These are phyloP conservation scores for Calephelis nemesis DNA, from an alignment of 1,140 invertebrate genomes.

Conservation along the genomic window DNA sequence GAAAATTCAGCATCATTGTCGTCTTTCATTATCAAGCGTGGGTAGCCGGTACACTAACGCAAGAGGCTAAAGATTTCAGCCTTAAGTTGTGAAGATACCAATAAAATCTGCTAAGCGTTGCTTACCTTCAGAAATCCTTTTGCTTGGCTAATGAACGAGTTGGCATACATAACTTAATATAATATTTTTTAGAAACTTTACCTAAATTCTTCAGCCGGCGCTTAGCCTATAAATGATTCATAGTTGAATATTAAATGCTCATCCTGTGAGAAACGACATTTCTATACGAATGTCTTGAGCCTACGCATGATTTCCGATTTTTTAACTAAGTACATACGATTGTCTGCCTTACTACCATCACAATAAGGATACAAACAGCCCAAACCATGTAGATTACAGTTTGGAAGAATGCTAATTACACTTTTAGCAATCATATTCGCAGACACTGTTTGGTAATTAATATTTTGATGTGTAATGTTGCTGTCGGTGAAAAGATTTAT, in stretches of 20 bases:
- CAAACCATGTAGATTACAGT: neutral
- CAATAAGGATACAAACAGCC: neutral
- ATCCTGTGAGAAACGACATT: slow-evolving; percentile 15
- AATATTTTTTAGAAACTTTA: too few relatives aligned
- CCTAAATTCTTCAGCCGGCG: neutral
- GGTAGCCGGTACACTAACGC: too few relatives aligned
- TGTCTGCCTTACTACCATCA: neutral
- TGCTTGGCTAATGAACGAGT: too few relatives aligned
- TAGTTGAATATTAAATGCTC: slow-evolving; percentile 9
- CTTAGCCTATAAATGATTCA: slow-evolving; percentile 4
- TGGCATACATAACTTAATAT: too few relatives aligned
- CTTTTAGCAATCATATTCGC: slow-evolving; percentile 1
- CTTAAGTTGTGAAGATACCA: too few relatives aligned
- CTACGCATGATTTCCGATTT: slow-evolving; percentile 11
- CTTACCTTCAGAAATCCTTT: too few relatives aligned
- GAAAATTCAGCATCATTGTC: too few relatives aligned
- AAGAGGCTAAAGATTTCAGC: too few relatives aligned
- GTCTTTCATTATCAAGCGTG: too few relatives aligned
- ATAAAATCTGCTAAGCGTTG: too few relatives aligned
- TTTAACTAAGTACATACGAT: neutral
- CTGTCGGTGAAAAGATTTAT: slow-evolving; percentile 1
- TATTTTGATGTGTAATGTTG: neutral
- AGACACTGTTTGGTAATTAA: slow-evolving; percentile 6
- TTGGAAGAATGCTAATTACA: slow-evolving; percentile 9
- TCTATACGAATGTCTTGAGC: slow-evolving; percentile 9